A percentile compares a stretch with the other conserved stretches of the same genome.
phyloP scores from a whole-genome alignment of 2,888 invertebrate genomes.

The Cantharis nigra region DNA sequence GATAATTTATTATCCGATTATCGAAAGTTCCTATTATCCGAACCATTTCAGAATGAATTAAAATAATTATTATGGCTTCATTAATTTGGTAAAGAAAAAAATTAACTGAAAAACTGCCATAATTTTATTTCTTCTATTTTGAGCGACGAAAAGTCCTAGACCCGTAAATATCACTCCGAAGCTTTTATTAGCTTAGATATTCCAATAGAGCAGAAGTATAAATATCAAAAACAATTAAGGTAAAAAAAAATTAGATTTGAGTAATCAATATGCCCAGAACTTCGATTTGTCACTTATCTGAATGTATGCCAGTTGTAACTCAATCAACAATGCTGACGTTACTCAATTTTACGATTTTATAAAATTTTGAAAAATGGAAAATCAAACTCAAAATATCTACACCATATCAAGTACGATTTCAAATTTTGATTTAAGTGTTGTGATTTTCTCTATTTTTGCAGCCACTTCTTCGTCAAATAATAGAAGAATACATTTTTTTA shows the following conservation, averaged over 20 bases:
- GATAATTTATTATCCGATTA: too few relatives aligned
- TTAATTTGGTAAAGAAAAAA: too few relatives aligned
- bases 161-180: background rate
- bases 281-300: conserved; percentile 33
- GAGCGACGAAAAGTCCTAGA: too few relatives aligned
- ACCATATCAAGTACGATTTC: conserved; percentile 16
- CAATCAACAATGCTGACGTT: conserved; percentile 26
- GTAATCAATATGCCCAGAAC: conserved; percentile 38
- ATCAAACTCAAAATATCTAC: conserved; percentile 7
- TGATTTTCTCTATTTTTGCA: background rate
- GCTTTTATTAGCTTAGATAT: background rate
- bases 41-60: too few relatives aligned
- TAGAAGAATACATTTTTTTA: conserved; percentile 15
- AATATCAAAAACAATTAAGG: conserved; percentile 22
- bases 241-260: conserved; percentile 25
- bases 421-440: background rate
- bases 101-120: too few relatives aligned
- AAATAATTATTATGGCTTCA: too few relatives aligned
- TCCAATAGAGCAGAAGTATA: background rate
- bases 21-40: too few relatives aligned
- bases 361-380: background rate
- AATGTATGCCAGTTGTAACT: conserved; percentile 23
- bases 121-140: too few relatives aligned
- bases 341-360: background rate
- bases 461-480: background rate